Percentiles rank a stretch among this genome's conserved stretches.
These are phyloP conservation scores for Phaethon lepturus DNA, from an alignment of 2,113 vertebrate species.

Conservation along the genomic window DNA sequence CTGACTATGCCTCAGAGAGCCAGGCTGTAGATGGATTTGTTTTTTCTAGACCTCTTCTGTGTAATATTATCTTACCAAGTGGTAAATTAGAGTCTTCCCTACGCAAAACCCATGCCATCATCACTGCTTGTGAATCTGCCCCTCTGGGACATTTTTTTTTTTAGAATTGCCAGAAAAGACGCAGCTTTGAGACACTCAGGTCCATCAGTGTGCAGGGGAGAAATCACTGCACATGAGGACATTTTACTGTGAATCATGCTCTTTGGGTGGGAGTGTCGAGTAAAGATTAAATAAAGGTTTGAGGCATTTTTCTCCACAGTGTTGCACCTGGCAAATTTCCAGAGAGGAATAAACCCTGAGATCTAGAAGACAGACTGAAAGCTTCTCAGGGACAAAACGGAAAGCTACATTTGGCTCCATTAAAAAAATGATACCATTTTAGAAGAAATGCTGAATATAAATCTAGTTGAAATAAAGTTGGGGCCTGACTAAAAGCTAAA, in stretches of 20 bases:
- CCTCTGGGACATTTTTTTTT: neutral
- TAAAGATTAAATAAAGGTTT: slow-evolving; percentile 17
- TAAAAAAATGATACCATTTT: neutral
- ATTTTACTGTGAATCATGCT: neutral
- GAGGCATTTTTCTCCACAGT: neutral
- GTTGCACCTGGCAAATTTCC: slow-evolving; percentile 9
- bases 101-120: neutral
- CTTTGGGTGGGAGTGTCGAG: neutral
- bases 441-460: neutral
- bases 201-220: neutral
- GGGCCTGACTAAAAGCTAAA: neutral
- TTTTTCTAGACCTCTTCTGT: neutral
- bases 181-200: neutral
- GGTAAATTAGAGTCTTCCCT: neutral
- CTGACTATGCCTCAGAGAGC: neutral
- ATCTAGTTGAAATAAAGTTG: neutral
- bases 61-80: neutral
- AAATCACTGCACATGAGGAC: neutral
- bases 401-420: neutral
- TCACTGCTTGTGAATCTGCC: neutral
- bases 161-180: neutral
- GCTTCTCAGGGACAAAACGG: slow-evolving; percentile 11
- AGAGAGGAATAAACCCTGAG: neutral
- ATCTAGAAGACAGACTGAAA: slow-evolving; percentile 5
- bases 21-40: neutral